Evolutionary conservation across 2,888 invertebrate genomes (phyloP), one percentile per base, ranked within the genome.

Genomic region (Drosophila fulvimacula): DNA sequence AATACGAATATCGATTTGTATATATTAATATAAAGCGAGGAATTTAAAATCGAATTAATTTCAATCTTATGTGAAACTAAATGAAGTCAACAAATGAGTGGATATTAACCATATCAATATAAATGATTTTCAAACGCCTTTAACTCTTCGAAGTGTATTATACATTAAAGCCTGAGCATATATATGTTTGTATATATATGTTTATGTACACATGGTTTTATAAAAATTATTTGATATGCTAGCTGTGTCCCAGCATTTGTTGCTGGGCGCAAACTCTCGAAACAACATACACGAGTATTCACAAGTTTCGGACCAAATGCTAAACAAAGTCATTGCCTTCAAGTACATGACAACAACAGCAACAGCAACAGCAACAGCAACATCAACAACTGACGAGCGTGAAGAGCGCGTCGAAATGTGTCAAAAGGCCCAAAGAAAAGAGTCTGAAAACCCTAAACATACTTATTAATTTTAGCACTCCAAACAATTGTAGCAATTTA

Each of bases 401-500:
- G 65, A 76, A 79, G 74, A 81, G 77, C 81, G 79, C 53, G 44
- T 57, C 88, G 68, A 81, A 81, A 71, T 74, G 42, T 64, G 74
- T 68, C 67, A 67, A 86, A 58, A 64, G 46, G 79, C 70, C 76
- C 56, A 65, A 63, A 69, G 30, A 69, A 76, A 76, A 79, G 56
- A 58, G 58, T 65, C 64, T 61, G 64, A 66, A 62, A 69, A 48
- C 49, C 62, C 66, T 79, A 88, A 79, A 75, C 57, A 88, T 69
- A 69, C 69, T 88, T 82, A 71, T 79, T 85, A 88, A 76, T 74
- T 85, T 82, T 75, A 72, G 89, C 87, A 82, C 71, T 87, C 68
- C 89, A 78, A 87, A 87, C 89, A 83, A 83, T 89, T 89, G 81
- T 68, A 67, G 55, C 76, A 83, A 89, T 89, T 82, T 73, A 75